Conservation (phyloP, 2,888 invertebrate species). For the Eilema depressum region DNA sequence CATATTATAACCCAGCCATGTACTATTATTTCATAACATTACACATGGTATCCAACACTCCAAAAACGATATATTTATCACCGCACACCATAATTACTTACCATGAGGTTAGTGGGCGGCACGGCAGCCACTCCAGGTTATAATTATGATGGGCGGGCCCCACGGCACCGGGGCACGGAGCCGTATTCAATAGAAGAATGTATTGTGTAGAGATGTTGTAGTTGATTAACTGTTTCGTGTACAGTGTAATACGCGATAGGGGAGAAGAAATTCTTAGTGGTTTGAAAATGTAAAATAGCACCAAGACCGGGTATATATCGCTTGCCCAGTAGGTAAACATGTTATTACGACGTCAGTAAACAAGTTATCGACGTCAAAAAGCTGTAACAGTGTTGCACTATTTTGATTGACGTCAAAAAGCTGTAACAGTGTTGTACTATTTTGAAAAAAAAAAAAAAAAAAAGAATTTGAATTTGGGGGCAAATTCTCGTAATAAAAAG, state of each 20-base stretch:
- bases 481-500: no score
- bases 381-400: no score
- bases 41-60: conserved; percentile 10
- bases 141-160: conserved; percentile 62
- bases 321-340: no score
- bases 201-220: conserved; percentile 9
- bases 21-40: not conserved
- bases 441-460: no score
- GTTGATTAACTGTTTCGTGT: conserved; percentile 4
- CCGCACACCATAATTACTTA: conserved; percentile 25
- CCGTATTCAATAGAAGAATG: conserved; percentile 13
- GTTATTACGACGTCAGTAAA: no score
- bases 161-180: conserved; percentile 25
- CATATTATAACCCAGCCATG: not conserved
- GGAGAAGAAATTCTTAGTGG: not conserved
- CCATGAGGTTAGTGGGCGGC: conserved; percentile 52
- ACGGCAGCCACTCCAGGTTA: conserved; percentile 46
- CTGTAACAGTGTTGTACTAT: no score
- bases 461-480: no score
- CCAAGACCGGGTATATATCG: no score
- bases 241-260: not conserved
- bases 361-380: no score
- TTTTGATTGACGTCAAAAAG: no score
- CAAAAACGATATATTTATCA: conserved; percentile 32
- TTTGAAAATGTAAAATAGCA: not conserved